Evolutionary conservation across 53 echinoderm and acorn worm genomes (phyloP).

Genomic region (Zoroaster sp.): DNA sequence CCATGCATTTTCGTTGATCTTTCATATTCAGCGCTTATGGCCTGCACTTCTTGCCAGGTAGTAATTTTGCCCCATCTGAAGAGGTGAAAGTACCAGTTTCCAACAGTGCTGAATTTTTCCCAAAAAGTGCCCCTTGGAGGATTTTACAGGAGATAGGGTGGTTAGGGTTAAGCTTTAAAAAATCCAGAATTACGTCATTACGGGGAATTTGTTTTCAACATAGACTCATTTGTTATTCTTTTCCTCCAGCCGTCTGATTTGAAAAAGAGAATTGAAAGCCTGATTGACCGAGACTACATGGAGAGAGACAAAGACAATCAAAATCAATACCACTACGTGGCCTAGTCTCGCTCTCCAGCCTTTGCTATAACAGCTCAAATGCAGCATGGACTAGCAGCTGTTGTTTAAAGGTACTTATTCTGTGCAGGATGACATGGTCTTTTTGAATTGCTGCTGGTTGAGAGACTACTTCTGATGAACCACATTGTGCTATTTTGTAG

Average conservation of each 20-base stretch:
- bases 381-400: not conserved
- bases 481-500: slow-evolving; percentile 2
- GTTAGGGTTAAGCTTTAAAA: too few relatives aligned
- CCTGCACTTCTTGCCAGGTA: too few relatives aligned
- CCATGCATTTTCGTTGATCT: too few relatives aligned
- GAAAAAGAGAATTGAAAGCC: slow-evolving; percentile 97
- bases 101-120: too few relatives aligned
- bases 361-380: not conserved
- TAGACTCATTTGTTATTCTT: not conserved
- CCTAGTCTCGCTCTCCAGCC: slow-evolving; percentile 43
- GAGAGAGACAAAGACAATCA: slow-evolving; percentile 96
- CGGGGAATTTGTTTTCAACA: too few relatives aligned
- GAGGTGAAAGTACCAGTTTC: too few relatives aligned
- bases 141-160: too few relatives aligned
- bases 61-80: too few relatives aligned
- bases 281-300: slow-evolving; percentile 99
- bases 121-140: too few relatives aligned
- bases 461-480: slow-evolving; percentile 1
- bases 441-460: not conserved
- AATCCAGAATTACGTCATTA: too few relatives aligned
- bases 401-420: not conserved
- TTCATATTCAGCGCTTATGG: too few relatives aligned
- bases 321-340: slow-evolving; percentile 97
- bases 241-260: slow-evolving; percentile 85
- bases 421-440: slow-evolving; percentile 27